phyloP scores from a whole-genome alignment of 2,888 invertebrate species.

The Tetanocera ferruginea region DNA sequence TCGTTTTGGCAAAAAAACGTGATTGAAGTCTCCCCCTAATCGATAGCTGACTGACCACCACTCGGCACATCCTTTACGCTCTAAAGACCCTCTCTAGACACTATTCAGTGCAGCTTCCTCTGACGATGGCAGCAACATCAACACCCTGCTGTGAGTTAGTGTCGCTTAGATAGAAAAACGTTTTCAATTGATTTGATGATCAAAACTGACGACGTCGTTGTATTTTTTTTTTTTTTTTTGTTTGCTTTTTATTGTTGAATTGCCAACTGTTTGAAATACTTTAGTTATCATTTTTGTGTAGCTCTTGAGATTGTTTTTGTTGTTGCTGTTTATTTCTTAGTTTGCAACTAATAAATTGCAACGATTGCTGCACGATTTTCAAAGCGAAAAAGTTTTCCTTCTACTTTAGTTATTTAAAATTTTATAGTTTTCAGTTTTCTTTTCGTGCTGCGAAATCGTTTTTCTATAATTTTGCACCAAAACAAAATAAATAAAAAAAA shows the following conservation, averaged over 20 bases:
- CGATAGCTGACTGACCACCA: not conserved
- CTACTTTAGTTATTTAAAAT: not conserved
- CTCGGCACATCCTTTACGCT: not conserved
- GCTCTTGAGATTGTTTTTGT: not conserved
- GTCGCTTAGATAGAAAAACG: conserved; percentile 45
- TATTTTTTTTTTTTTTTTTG: not conserved
- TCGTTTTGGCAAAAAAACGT: no score
- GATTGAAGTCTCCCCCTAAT: no score
- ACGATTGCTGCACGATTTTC: conserved; percentile 21
- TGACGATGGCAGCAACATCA: not conserved
- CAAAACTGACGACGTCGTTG: conserved; percentile 11
- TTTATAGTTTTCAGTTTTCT: conserved; percentile 1
- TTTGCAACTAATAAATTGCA: not conserved
- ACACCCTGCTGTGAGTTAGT: not conserved
- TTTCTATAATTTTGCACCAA: not conserved
- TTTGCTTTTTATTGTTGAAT: not conserved
- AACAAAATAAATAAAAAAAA: no score
- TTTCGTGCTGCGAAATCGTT: not conserved
- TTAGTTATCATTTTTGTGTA: not conserved
- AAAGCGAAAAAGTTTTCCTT: not conserved
- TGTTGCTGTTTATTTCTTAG: not conserved
- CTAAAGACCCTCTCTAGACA: not conserved
- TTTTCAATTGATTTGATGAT: conserved; percentile 54
- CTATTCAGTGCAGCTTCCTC: not conserved
- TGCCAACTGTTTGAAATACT: no score